These are phyloP conservation scores for Tokudaia tokunoshimensis DNA, from an alignment of 2,797 vertebrate species.

Conservation along the genomic window DNA sequence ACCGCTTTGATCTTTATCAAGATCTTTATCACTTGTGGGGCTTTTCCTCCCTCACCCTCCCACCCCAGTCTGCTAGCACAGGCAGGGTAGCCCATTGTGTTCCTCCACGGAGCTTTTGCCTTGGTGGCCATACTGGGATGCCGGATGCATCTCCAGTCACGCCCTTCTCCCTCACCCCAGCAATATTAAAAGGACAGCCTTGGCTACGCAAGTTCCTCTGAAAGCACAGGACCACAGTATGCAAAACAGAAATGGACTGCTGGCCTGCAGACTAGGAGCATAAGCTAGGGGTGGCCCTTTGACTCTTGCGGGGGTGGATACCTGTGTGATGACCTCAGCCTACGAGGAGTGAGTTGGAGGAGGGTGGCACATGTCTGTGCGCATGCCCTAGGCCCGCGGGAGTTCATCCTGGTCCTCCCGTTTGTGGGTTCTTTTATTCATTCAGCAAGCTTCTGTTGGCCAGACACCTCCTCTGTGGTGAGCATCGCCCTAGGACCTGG, in stretches of 20 bases:
- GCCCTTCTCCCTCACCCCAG: no score
- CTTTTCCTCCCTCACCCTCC: neutral
- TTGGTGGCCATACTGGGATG: neutral
- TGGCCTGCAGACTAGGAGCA: neutral
- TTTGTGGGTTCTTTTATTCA: neutral
- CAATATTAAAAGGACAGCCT: neutral
- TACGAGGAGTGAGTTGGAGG: neutral
- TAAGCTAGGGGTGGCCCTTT: neutral
- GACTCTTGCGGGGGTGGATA: neutral
- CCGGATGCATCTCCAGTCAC: neutral
- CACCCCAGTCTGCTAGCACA: neutral
- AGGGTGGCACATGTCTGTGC: neutral
- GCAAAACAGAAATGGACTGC: neutral
- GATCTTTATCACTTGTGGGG: constrained; percentile 20
- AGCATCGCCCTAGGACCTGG: neutral
- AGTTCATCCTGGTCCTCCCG: neutral
- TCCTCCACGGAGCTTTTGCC: neutral
- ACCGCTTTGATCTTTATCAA: constrained; percentile 56
- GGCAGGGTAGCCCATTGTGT: neutral
- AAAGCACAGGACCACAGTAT: neutral
- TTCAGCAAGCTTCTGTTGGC: neutral
- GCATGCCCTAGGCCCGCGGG: neutral
- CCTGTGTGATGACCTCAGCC: neutral
- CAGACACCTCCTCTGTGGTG: neutral
- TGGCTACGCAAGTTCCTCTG: neutral